A percentile compares a stretch with the other conserved stretches of the same genome.
These are phyloP conservation scores for Lepidurus couesii DNA, from an alignment of 1,140 invertebrate genomes.

Conservation along the genomic window DNA sequence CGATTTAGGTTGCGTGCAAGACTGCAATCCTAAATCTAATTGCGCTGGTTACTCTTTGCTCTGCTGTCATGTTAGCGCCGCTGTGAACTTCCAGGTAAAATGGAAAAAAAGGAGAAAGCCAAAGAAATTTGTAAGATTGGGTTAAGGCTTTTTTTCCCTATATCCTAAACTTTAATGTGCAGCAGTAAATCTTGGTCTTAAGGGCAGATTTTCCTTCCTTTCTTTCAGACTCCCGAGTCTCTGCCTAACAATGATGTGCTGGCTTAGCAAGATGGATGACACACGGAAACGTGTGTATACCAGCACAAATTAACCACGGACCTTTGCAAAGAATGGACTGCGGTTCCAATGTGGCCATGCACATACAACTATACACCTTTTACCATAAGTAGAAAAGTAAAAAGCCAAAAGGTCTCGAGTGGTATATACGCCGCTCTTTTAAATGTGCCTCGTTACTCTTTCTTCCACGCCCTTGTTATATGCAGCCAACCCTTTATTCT, in stretches of 20 bases:
- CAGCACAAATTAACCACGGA: slow-evolving; percentile 2
- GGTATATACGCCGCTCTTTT: neutral
- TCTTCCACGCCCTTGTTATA: neutral
- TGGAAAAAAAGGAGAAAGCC: neutral
- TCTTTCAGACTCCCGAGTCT: neutral
- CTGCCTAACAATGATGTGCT: slow-evolving; percentile 12
- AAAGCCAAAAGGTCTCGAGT: neutral
- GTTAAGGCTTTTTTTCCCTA: slow-evolving; percentile 2
- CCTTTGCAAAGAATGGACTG: neutral
- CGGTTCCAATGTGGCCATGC: neutral
- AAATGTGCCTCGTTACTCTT: neutral
- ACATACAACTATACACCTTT: neutral
- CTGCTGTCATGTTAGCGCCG: neutral
- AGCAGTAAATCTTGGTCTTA: neutral
- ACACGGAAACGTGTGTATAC: slow-evolving; percentile 2
- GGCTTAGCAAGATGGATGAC: slow-evolving; percentile 8
- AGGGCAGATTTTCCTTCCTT: slow-evolving; percentile 5
- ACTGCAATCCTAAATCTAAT: neutral
- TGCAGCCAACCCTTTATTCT: neutral
- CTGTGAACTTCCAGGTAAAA: neutral
- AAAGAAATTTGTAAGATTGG: neutral
- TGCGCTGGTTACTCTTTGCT: neutral
- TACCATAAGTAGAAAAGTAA: neutral
- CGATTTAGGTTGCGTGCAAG: neutral
- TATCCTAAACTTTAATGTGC: neutral